phyloP scores from a whole-genome alignment of 2,888 invertebrate species.

The Drosophila algonquin region DNA sequence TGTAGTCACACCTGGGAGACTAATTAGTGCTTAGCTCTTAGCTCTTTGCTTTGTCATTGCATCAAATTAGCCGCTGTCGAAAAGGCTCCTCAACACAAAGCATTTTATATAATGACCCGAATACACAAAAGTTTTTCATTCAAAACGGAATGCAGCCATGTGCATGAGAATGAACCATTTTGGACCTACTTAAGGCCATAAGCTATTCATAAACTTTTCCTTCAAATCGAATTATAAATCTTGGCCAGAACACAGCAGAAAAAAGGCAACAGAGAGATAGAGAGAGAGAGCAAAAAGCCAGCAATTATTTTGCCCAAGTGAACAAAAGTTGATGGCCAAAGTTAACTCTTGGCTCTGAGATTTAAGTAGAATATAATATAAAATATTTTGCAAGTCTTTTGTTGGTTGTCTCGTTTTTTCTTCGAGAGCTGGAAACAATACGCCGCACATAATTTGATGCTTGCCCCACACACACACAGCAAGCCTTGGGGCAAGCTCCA shows the following conservation, averaged over 20 bases:
- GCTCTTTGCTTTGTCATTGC: constrained; percentile 1
- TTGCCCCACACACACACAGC: constrained; percentile 37
- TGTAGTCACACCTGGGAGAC: constrained; percentile 6
- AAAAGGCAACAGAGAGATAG: not conserved
- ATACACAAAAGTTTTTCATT: not conserved
- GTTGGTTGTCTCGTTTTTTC: not conserved
- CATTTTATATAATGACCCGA: not conserved
- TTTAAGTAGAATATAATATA: constrained; percentile 44
- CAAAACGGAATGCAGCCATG: not conserved
- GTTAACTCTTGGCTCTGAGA: constrained; percentile 11
- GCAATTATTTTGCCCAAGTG: not conserved
- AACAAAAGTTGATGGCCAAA: not conserved
- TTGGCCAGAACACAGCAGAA: not conserved
- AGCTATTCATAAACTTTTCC: constrained; percentile 1
- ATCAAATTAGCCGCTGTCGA: not conserved
- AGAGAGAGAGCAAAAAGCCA: not conserved
- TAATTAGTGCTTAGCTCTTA: constrained; percentile 1
- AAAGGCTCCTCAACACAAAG: not conserved
- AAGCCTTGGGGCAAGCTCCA: constrained; percentile 21
- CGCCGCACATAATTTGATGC: constrained; percentile 33
- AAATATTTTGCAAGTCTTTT: constrained; percentile 40
- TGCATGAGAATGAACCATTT: not conserved
- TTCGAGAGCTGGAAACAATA: constrained; percentile 44
- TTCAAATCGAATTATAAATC: not conserved
- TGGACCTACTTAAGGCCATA: not conserved